These are phyloP conservation scores for Pluvialis apricaria DNA, from an alignment of 2,113 vertebrate genomes.

Conservation along the genomic window DNA sequence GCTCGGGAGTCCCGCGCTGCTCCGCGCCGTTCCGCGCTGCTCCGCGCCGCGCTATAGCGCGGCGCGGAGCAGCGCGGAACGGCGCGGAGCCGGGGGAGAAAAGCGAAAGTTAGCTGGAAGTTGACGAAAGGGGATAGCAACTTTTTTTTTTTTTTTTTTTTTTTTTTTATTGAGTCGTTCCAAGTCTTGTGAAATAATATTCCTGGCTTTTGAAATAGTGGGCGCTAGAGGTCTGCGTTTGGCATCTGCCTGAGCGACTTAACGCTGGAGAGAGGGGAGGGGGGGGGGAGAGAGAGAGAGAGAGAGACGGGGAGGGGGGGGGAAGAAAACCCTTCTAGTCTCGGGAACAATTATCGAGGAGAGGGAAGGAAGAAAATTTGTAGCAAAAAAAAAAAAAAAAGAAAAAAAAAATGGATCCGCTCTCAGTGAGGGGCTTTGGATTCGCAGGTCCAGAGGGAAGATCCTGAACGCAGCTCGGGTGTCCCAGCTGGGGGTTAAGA, in stretches of 20 bases:
- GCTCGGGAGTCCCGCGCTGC: neutral
- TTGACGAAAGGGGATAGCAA: constrained; percentile 85
- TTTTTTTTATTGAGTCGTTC: too few relatives aligned
- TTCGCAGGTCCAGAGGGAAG: constrained; percentile 37
- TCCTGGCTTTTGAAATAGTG: constrained; percentile 91
- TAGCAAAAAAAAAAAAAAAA: constrained; percentile 63
- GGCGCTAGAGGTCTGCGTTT: constrained; percentile 90
- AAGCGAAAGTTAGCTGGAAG: constrained; percentile 84
- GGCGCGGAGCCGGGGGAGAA: constrained; percentile 50
- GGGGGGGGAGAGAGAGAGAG: neutral
- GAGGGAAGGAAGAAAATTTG: constrained; percentile 68
- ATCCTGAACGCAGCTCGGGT: constrained; percentile 31
- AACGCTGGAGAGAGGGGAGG: constrained; percentile 35
- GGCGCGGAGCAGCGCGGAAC: too few relatives aligned
- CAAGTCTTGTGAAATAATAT: constrained; percentile 88
- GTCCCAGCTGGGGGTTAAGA: constrained; percentile 45
- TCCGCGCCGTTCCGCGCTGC: neutral
- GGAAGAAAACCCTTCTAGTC: neutral
- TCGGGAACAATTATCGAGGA: constrained; percentile 59
- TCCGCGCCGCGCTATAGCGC: neutral
- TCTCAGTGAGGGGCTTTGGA: constrained; percentile 48
- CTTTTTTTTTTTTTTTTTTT: constrained; percentile 88
- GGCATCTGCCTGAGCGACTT: constrained; percentile 61
- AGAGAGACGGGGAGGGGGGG: neutral
- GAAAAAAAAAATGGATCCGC: constrained; percentile 49